Evolutionary conservation across 2,888 invertebrate species (phyloP), one percentile per base, ranked within the genome.

Genomic region (Clitarchus hookeri): DNA sequence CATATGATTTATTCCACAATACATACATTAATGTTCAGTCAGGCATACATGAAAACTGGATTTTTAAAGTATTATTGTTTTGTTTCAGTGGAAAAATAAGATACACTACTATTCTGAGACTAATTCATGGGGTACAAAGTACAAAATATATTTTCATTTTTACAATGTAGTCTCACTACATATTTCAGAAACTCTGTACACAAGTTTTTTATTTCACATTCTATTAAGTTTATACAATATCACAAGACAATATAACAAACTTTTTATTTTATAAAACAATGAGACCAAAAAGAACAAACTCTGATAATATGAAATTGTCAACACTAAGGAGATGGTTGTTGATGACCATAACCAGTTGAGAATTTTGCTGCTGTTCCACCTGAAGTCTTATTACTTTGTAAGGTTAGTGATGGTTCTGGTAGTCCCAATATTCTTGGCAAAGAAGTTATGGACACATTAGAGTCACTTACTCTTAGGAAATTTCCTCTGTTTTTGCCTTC

Each of bases 121-220:
- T n/a, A 65, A 65, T 65, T 19, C 65, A 23, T 19, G 3, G 11
- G 65, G n/a, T 2, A 23, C 65, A 65, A 23, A 65, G 8, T 65
- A n/a, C n/a, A 23, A 23, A 16, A 65, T 9, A 65, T 65, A 65
- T 65, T 23, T 65, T 65, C 65, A 65, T n/a, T 65, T 65, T 65
- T 65, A 65, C 65, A 65, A 65, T 65, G n/a, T n/a, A 65, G n/a
- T 65, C 16, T 65, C n/a, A 11, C n/a, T 65, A n/a, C 11, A 65
- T 65, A 65, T 23, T 23, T 65, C 65, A 65, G 65, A 65, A 65
- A 65, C 19, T 8, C 94, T 94, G 88, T 27, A 27, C 82, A 82
- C 19, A 82, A 27, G n/a, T 12, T 36, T 82, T 80, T 36, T 82
- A 36, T 82, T 82, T 82, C 82, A 82, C 82, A 82, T 82, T 26